Evolutionary conservation across 2,113 vertebrate species (phyloP).

Genomic region (Burhinus bistriatus): DNA sequence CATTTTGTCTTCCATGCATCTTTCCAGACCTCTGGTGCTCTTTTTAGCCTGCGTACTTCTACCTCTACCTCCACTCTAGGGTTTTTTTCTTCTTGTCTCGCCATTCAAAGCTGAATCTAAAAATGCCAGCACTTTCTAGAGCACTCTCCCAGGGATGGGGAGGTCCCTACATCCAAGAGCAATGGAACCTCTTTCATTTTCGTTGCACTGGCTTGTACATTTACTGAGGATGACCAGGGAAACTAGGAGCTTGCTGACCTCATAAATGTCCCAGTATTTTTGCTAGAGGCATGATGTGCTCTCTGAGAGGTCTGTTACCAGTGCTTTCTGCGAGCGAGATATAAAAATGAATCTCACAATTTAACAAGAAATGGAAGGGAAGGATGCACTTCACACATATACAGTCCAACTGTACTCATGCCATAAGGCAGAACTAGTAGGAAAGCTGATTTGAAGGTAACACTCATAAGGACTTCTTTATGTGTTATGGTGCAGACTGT

Average conservation of each 20-base stretch:
- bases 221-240: neutral
- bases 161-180: neutral
- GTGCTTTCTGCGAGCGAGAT: neutral
- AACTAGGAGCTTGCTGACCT: neutral
- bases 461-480: neutral
- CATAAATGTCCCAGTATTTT: neutral
- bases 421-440: neutral
- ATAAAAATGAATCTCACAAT: neutral
- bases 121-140: neutral
- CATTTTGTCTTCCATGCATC: neutral
- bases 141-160: fast-evolving
- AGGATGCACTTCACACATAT: neutral
- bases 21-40: neutral
- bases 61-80: neutral
- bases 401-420: neutral
- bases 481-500: neutral
- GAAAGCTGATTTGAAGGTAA: neutral
- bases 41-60: neutral
- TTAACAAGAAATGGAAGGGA: neutral
- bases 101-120: neutral
- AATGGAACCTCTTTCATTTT: neutral
- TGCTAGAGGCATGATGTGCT: neutral
- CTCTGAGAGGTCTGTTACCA: neutral
- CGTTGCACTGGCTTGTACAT: neutral
- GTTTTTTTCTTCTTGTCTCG: neutral